phyloP scores from a whole-genome alignment of 2,797 vertebrate species.

The Syngnathus acus region DNA sequence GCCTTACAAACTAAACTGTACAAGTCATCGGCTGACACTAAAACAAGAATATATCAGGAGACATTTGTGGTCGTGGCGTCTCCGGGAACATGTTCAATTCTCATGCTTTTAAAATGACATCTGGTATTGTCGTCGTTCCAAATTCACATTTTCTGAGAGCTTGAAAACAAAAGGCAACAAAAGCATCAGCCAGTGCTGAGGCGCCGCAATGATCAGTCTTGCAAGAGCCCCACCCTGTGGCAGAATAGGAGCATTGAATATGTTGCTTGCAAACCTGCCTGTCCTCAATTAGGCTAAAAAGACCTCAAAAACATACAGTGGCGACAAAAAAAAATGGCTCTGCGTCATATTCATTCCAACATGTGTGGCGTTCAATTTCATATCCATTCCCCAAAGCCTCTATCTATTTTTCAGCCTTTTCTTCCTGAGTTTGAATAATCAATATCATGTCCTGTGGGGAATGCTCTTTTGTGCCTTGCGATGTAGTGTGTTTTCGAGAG shows the following conservation, averaged over 20 bases:
- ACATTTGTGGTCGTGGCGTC: conserved; percentile 30
- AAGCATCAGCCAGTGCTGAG: conserved; percentile 30
- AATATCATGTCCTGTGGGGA: conserved; percentile 2
- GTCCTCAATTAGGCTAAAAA: neutral
- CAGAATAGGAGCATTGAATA: conserved; percentile 16
- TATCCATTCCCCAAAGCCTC: neutral
- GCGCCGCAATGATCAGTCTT: conserved; percentile 36
- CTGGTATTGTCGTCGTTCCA: conserved; percentile 33
- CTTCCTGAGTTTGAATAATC: conserved; percentile 1
- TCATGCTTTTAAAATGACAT: conserved; percentile 42
- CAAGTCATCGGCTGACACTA: conserved; percentile 42
- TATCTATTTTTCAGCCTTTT: neutral
- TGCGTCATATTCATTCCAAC: neutral
- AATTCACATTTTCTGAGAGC: conserved; percentile 35
- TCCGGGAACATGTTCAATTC: conserved; percentile 29
- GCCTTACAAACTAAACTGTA: conserved; percentile 23
- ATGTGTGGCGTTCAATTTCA: neutral
- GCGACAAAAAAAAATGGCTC: neutral
- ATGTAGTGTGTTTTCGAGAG: conserved; percentile 11
- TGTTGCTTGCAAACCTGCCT: conserved; percentile 2
- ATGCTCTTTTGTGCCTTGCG: conserved; percentile 7
- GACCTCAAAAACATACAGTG: conserved; percentile 3
- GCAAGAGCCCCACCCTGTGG: conserved; percentile 68
- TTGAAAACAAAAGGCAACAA: conserved; percentile 38
- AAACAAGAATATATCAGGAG: conserved; percentile 31